A percentile compares a stretch with the other conserved stretches of the same genome.
phyloP scores from a whole-genome alignment of 2,797 vertebrate genomes.

The Sylvia borin region DNA sequence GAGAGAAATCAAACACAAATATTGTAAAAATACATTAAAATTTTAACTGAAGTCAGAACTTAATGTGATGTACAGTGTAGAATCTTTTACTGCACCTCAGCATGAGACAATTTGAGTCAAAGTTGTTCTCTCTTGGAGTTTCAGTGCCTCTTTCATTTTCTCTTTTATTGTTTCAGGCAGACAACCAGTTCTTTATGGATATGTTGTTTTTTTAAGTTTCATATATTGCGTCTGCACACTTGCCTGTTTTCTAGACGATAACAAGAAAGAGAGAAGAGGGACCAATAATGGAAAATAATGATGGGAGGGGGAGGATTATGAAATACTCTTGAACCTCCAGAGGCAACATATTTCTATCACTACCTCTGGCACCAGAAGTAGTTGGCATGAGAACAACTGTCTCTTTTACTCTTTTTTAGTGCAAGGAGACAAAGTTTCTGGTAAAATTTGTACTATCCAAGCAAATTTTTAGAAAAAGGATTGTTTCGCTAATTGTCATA shows the following conservation, averaged over 20 bases:
- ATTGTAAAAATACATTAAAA: neutral
- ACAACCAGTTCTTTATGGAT: constrained; percentile 24
- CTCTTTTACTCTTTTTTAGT: constrained; percentile 64
- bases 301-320: constrained; percentile 61
- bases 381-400: constrained; percentile 74
- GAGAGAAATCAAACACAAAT: neutral
- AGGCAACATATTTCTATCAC: constrained; percentile 57
- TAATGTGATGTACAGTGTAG: neutral
- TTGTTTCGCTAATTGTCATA: constrained; percentile 75
- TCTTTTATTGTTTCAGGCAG: neutral
- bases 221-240: neutral
- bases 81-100: neutral
- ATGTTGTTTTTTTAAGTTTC: neutral
- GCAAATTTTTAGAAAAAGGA: constrained; percentile 59
- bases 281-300: constrained; percentile 54
- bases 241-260: constrained; percentile 65
- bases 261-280: constrained; percentile 64
- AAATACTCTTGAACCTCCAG: constrained; percentile 65
- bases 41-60: neutral
- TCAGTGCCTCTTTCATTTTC: neutral
- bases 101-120: neutral
- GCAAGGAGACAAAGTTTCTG: constrained; percentile 66
- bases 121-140: neutral
- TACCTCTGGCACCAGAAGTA: constrained; percentile 69
- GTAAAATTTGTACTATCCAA: constrained; percentile 68